phyloP scores from a whole-genome alignment of 2,113 vertebrate species.

The Hirundichthys speculiger region DNA sequence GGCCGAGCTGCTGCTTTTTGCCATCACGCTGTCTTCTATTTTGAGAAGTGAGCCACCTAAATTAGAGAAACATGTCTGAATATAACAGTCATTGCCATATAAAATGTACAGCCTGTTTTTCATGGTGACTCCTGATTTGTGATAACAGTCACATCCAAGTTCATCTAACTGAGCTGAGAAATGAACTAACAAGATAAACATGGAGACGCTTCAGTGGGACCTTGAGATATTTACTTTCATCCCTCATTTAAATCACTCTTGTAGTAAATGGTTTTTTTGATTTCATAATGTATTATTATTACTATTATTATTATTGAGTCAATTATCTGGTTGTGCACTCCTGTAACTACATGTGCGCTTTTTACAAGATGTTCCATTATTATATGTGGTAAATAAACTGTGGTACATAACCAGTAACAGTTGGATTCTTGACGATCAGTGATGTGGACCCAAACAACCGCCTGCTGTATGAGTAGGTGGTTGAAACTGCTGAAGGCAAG shows the following conservation, averaged over 20 bases:
- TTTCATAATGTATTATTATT: constrained; percentile 54
- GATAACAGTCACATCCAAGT: constrained; percentile 52
- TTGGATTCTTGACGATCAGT: constrained; percentile 43
- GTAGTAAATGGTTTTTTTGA: constrained; percentile 45
- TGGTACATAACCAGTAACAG: constrained; percentile 58
- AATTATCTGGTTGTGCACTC: constrained; percentile 58
- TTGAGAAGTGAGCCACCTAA: constrained; percentile 49
- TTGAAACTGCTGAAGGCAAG: constrained; percentile 29
- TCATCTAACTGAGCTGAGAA: constrained; percentile 39
- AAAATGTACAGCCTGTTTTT: constrained; percentile 69
- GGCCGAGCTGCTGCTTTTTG: constrained; percentile 49
- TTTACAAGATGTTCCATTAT: constrained; percentile 60
- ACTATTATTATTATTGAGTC: constrained; percentile 46
- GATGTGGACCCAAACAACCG: constrained; percentile 30
- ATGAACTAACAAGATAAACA: constrained; percentile 45
- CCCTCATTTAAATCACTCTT: constrained; percentile 39
- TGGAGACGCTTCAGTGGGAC: constrained; percentile 22
- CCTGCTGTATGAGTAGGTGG: constrained; percentile 42
- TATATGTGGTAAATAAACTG: constrained; percentile 70
- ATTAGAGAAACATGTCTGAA: constrained; percentile 44
- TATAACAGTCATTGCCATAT: constrained; percentile 50
- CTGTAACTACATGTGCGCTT: constrained; percentile 63
- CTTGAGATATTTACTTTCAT: constrained; percentile 50
- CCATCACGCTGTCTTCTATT: constrained; percentile 57
- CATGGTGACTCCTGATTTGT: constrained; percentile 61